Evolutionary conservation across 23 tunicate species (phyloP).

Genomic region (Diplosoma virens): DNA sequence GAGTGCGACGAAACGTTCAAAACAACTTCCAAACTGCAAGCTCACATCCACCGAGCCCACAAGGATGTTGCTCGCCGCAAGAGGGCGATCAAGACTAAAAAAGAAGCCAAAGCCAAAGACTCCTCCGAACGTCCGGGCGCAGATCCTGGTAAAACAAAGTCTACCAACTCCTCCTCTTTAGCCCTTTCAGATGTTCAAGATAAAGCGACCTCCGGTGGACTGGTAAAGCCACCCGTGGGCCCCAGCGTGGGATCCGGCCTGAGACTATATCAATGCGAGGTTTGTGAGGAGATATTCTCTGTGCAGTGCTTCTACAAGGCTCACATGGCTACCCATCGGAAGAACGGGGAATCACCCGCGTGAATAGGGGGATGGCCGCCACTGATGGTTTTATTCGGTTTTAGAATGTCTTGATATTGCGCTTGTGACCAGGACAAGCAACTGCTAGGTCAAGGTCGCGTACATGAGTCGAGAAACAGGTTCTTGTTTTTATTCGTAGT

Average conservation of each 20-base stretch:
- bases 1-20: not conserved
- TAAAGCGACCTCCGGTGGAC: not conserved
- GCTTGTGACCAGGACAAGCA: too few species aligned
- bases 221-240: not conserved
- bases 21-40: not conserved
- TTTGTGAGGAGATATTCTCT: slow-evolving; percentile 82
- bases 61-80: not conserved
- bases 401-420: too few species aligned
- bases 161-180: too few species aligned
- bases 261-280: slow-evolving; percentile 70
- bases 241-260: not conserved
- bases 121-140: too few species aligned
- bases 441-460: too few species aligned
- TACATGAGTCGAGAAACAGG: too few species aligned
- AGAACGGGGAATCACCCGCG: slow-evolving; percentile 20
- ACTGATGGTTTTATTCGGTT: too few species aligned
- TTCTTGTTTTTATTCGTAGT: too few species aligned
- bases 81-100: slow-evolving; percentile 2
- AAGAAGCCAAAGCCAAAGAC: too few species aligned
- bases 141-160: too few species aligned
- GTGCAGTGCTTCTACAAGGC: slow-evolving; percentile 90
- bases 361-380: too few species aligned
- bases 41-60: slow-evolving; percentile 18
- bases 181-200: too few species aligned
- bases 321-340: slow-evolving; percentile 72